These are phyloP conservation scores for Python bivittatus DNA, from an alignment of 2,113 vertebrate genomes.

Conservation along the genomic window DNA sequence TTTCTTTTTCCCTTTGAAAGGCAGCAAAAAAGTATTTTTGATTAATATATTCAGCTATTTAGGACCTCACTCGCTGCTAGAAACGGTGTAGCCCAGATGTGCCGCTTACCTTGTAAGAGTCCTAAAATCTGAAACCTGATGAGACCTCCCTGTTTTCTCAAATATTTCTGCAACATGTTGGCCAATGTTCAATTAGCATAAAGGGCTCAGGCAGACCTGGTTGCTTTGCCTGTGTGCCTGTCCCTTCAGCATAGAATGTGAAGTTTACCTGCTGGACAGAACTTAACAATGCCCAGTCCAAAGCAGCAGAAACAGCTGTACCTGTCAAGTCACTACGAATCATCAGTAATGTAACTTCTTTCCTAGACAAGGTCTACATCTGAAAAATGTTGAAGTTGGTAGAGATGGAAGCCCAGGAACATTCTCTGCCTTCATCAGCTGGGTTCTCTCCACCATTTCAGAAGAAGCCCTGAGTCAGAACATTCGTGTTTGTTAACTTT, in stretches of 20 bases:
- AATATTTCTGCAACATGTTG: background rate
- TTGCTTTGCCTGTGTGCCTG: background rate
- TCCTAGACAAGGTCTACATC: background rate
- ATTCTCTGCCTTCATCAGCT: background rate
- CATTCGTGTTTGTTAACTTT: background rate
- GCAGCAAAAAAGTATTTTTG: background rate
- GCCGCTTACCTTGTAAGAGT: background rate
- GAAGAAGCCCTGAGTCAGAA: background rate
- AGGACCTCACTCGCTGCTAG: background rate
- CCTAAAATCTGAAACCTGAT: background rate
- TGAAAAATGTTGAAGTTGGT: constrained; percentile 3
- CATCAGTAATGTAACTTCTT: constrained; percentile 20
- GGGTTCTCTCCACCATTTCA: background rate
- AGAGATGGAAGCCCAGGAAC: background rate
- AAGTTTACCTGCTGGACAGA: background rate
- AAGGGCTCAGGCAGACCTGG: no score
- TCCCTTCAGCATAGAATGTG: background rate
- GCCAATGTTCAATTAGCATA: background rate
- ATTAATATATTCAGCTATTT: background rate
- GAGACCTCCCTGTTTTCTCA: background rate
- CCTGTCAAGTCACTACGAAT: background rate
- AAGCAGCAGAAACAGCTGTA: background rate
- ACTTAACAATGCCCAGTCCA: background rate
- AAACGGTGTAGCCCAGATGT: background rate
- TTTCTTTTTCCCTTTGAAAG: background rate